Evolutionary conservation across 2,888 invertebrate genomes (phyloP), one percentile per base, ranked within the genome.

Genomic region (Drosophila falleni): DNA sequence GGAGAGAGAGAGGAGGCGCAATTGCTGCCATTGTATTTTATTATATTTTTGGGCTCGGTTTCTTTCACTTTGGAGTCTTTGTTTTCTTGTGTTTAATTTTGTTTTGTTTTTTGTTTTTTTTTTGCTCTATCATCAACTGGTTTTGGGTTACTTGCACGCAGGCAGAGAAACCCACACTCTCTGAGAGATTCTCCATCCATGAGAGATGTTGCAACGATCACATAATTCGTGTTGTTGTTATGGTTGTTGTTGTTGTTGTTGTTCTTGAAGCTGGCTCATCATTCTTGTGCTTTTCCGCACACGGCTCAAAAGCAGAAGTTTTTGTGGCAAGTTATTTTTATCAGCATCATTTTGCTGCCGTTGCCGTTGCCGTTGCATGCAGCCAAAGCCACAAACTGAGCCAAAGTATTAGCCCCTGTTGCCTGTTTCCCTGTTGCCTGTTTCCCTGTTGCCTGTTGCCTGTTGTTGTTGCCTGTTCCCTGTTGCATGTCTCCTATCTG

Each of bases 291-390:
- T 83, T 81, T 85, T 86, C 86, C 83, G 74, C 79, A 76, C 79
- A 76, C 68, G 69, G 81, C 74, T 79, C 72, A 67, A 78, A 58
- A 58, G 37, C 29, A 81, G 85, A 69, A 69, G 66, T 59, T 81
- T 81, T 80, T 85, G 78, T 81, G 81, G 73, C 86, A 80, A 85
- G 85, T 86, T 87, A 87, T 85, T 86, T 86, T 86, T 86, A 86
- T 87, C 87, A 81, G 74, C 73, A 70, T 71, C 86, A 78, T 76
- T 83, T 83, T 87, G 87, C 84, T 51, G 83, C 81, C 68, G 79
- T 87, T 84, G 85, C 84, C 85, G 87, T 82, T 51, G 83, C 81
- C 68, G 79, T 87, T 84, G 85, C 84, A 85, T 85, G 85, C 81
- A 77, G 67, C 56, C 62, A 46, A 6, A 51, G 37, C 39, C 56